Conservation (phyloP, 2,113 vertebrate species). For the Centropristis striata region DNA sequence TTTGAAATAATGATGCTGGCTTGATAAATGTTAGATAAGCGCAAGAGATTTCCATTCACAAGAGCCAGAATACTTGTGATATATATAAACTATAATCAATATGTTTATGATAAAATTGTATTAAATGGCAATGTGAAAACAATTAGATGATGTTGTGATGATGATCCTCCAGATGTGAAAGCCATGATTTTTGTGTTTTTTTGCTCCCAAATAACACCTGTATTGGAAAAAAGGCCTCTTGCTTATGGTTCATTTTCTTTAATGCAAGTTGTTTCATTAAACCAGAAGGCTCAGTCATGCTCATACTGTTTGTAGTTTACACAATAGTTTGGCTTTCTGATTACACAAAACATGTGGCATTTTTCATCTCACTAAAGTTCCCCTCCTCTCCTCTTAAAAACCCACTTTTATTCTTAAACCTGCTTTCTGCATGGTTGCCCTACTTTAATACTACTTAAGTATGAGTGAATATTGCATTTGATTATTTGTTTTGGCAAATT, state of each 20-base stretch:
- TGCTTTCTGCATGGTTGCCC: not conserved
- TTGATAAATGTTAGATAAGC: not conserved
- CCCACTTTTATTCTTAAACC: too few species aligned
- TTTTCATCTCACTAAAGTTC: not conserved
- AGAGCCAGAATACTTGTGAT: too few species aligned
- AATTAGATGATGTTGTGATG: too few species aligned
- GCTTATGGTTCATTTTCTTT: not conserved
- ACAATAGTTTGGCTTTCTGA: not conserved
- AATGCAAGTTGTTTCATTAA: not conserved
- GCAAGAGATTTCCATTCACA: not conserved
- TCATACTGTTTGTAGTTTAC: constrained; percentile 10
- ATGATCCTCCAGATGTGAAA: too few species aligned
- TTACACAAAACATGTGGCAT: constrained; percentile 28
- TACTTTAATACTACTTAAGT: not conserved
- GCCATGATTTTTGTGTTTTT: too few species aligned
- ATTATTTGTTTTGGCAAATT: not conserved
- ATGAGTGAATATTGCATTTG: not conserved
- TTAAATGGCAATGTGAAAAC: not conserved
- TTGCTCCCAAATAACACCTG: not conserved
- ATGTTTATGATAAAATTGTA: not conserved
- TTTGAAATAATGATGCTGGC: not conserved
- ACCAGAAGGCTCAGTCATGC: not conserved
- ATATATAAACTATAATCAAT: not conserved
- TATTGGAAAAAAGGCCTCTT: not conserved
- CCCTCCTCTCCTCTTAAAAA: not conserved